These are phyloP conservation scores for Trichogramma pretiosum DNA, from an alignment of 1,140 invertebrate species.

Conservation along the genomic window DNA sequence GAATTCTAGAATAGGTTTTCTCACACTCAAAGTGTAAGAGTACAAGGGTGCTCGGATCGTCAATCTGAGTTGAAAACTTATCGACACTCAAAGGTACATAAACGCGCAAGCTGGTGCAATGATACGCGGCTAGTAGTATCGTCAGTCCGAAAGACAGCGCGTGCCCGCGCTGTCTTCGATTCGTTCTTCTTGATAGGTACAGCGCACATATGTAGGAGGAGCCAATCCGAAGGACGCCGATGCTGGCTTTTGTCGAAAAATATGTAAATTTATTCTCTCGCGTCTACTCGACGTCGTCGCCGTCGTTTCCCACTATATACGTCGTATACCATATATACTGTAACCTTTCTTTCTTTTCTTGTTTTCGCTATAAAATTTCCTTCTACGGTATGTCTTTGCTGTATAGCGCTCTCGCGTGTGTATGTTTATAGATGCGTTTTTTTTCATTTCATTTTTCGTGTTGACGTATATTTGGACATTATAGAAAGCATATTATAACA, in stretches of 20 bases:
- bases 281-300: conserved; percentile 12
- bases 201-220: conserved; percentile 27
- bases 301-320: not conserved
- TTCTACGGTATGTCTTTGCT: not conserved
- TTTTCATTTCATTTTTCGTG: not conserved
- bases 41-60: no score
- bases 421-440: no score
- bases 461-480: no score
- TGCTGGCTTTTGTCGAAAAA: conserved; percentile 35
- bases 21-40: no score
- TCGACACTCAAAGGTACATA: not conserved
- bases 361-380: not conserved
- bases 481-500: no score
- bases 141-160: not conserved
- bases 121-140: not conserved
- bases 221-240: conserved; percentile 31
- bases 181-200: not conserved
- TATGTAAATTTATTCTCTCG: conserved; percentile 32
- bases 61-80: not conserved
- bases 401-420: not conserved
- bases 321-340: no score
- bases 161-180: not conserved
- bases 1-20: no score
- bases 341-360: not conserved
- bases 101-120: not conserved